A percentile compares a stretch with the other conserved stretches of the same genome.
phyloP scores from a whole-genome alignment of 1,140 invertebrate species.

The Megalopta genalis region DNA sequence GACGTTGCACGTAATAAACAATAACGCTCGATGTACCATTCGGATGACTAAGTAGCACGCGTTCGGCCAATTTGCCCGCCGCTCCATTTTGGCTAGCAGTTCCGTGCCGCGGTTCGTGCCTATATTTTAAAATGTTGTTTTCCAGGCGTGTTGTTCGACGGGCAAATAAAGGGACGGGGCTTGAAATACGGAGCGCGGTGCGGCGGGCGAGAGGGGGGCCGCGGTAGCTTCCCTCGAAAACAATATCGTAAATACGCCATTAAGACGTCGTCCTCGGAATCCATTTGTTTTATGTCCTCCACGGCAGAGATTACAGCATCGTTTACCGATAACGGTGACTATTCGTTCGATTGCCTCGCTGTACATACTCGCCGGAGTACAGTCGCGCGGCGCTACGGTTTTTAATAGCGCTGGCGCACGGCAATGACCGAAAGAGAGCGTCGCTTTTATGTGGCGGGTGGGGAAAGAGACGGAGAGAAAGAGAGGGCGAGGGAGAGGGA shows the following conservation, averaged over 20 bases:
- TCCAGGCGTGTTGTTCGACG: too few species aligned
- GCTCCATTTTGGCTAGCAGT: too few species aligned
- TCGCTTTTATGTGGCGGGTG: slow-evolving; percentile 14
- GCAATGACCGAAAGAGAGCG: slow-evolving; percentile 38
- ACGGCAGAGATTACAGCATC: slow-evolving; percentile 38
- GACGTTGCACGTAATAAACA: too few species aligned
- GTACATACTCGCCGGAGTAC: neutral
- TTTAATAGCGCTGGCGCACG: slow-evolving; percentile 30
- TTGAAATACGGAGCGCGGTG: neutral
- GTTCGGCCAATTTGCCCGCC: too few species aligned
- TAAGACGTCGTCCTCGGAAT: slow-evolving; percentile 5
- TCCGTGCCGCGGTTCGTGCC: neutral
- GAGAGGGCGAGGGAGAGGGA: neutral
- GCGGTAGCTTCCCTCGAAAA: slow-evolving; percentile 21
- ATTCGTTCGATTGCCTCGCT: slow-evolving; percentile 35
- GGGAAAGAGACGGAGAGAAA: neutral
- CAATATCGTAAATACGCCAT: slow-evolving; percentile 48
- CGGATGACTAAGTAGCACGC: too few species aligned
- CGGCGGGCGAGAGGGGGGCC: too few species aligned
- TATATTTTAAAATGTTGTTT: too few species aligned
- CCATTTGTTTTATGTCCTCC: slow-evolving; percentile 48
- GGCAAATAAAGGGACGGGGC: too few species aligned
- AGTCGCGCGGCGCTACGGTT: neutral
- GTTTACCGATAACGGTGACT: slow-evolving; percentile 57
- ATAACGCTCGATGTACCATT: too few species aligned